Evolutionary conservation across 2,888 invertebrate genomes (phyloP), one percentile per base, ranked within the genome.

Genomic region (Eucera pruinosa): DNA sequence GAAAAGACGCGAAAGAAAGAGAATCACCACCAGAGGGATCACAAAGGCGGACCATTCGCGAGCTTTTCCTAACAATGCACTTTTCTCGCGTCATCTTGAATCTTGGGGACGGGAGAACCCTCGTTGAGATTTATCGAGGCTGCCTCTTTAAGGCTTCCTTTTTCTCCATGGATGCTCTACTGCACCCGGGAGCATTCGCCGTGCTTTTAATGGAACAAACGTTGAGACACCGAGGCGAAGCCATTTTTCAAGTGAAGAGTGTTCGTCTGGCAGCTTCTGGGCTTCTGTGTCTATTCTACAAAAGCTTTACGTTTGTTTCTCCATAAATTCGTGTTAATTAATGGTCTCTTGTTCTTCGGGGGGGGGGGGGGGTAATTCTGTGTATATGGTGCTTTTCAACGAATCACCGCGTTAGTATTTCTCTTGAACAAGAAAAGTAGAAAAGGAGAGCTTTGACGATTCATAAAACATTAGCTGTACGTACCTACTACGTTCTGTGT

Each of bases 161-260:
- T 80, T 66, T 78, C 68, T 65, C 57, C 68, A 45, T 58, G 69
- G 76, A 67, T 70, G 74, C 72, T 84, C 62, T 36, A 69, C 72
- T 78, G 80, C 67, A 48, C 71, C 68, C 77, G 67, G 72, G 76
- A 81, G 81, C 81, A 62, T 69, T 84, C 66, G 70, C 58, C 52
- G 48, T 70, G 76, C 74, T 79, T 83, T 80, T 87, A 84, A 86
- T 83, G 82, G 84, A 78, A 81, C 79, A 84, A 86, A 87, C 80
- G 83, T 78, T 78, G 77, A 80, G 78, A 85, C 83, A 83, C 69
- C 62, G 67, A 13, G 71, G 64, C 62, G 78, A 77, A 71, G 81
- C 73, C 78, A 65, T 83, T 85, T 81, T 73, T 77, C 73, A 75
- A 61, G 58, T 72, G 20, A 55, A 65, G 55, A 72, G 66, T 52